phyloP scores from a whole-genome alignment of 2,888 invertebrate species.

The Drosophila picticornis region DNA sequence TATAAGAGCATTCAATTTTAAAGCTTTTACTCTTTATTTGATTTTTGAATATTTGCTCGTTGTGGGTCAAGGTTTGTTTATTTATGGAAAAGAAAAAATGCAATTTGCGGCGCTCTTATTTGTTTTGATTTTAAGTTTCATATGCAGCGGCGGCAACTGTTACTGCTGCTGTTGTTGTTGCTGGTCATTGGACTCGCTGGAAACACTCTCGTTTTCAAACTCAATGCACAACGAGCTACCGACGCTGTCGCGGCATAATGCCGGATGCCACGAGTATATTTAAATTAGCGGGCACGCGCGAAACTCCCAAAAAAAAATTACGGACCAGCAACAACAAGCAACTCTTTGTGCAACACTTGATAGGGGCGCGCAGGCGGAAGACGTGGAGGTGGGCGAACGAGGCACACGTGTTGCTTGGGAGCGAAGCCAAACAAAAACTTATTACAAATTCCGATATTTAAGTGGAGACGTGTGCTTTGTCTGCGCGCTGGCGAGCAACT shows the following conservation, averaged over 20 bases:
- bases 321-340: conserved; percentile 8
- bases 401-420: conserved; percentile 7
- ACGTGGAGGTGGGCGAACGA: conserved; percentile 15
- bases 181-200: conserved; percentile 75
- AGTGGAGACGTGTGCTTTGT: conserved; percentile 60
- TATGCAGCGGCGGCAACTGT: conserved; percentile 25
- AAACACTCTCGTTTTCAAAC: conserved; percentile 65
- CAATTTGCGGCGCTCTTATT: conserved; percentile 35
- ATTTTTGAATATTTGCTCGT: conserved; percentile 9
- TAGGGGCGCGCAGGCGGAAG: conserved; percentile 38
- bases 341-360: conserved; percentile 46
- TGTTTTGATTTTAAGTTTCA: conserved; percentile 20
- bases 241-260: conserved; percentile 68
- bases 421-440: not conserved
- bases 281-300: conserved; percentile 50
- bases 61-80: conserved; percentile 65
- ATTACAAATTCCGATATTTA: not conserved
- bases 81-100: conserved; percentile 14
- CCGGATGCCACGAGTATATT: conserved; percentile 54
- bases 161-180: conserved; percentile 36
- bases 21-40: not conserved
- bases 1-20: conserved; percentile 8
- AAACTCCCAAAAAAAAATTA: conserved; percentile 36
- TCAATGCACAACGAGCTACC: conserved; percentile 53
- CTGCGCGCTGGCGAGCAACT: conserved; percentile 74